These are phyloP conservation scores for Amphimallon solstitiale DNA, from an alignment of 2,888 invertebrate species.

Conservation along the genomic window DNA sequence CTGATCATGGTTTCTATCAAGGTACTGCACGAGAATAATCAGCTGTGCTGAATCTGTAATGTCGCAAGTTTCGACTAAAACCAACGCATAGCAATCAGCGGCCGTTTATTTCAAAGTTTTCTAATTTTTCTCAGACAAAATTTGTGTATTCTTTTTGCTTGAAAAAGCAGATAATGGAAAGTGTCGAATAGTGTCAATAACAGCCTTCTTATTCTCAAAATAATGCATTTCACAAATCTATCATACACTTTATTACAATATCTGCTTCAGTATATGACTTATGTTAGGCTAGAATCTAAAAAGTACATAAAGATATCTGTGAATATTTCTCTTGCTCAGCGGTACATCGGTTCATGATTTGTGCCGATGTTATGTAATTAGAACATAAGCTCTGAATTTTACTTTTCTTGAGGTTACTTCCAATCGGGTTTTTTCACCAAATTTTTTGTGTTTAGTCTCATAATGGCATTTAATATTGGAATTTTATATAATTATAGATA, in stretches of 20 bases:
- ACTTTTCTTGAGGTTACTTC: constrained; percentile 45
- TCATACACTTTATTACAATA: constrained; percentile 44
- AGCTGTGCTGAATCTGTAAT: constrained; percentile 44
- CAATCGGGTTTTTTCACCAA: constrained; percentile 62
- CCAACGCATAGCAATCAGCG: constrained; percentile 42
- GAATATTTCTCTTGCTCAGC: constrained; percentile 43
- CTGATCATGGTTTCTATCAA: constrained; percentile 36
- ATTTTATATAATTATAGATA: neutral
- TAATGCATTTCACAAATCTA: constrained; percentile 40
- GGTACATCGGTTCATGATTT: too few species aligned
- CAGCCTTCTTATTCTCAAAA: constrained; percentile 45
- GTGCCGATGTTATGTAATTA: constrained; percentile 44
- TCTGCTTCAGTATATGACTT: constrained; percentile 44
- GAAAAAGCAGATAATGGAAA: constrained; percentile 33
- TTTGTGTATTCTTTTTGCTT: constrained; percentile 39
- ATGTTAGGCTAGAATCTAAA: neutral
- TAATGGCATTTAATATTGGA: constrained; percentile 3
- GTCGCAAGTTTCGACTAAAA: constrained; percentile 46
- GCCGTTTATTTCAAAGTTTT: too few species aligned
- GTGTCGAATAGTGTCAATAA: constrained; percentile 18
- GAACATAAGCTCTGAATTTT: constrained; percentile 42
- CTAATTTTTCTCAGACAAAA: too few species aligned
- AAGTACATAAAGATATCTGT: constrained; percentile 43
- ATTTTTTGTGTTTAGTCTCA: neutral
- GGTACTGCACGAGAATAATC: constrained; percentile 45